Conservation (phyloP, 2,113 vertebrate species). For the Microcebus lehilahytsara region DNA sequence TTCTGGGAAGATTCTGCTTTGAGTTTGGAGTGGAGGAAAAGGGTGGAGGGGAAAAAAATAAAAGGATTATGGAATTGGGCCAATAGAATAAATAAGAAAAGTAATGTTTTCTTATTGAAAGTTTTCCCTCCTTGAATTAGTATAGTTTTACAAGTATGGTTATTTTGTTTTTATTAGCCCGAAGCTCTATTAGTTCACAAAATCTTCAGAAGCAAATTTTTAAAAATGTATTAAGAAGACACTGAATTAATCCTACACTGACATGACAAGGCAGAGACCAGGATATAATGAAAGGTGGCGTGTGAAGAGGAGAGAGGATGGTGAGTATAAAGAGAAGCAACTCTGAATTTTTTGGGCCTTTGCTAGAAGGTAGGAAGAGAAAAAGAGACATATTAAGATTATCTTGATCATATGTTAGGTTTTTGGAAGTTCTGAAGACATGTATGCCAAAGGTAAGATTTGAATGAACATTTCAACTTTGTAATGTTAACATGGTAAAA, state of each 20-base stretch:
- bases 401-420: not conserved
- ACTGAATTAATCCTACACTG: not conserved
- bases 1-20: slow-evolving; percentile 54
- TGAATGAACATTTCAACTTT: not conserved
- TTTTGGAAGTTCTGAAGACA: not conserved
- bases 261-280: not conserved
- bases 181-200: not conserved
- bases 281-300: not conserved
- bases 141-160: not conserved
- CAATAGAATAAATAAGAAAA: not conserved
- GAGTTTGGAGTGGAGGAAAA: not conserved
- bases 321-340: not conserved
- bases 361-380: not conserved
- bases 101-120: not conserved
- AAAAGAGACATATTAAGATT: not conserved
- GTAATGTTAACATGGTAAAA: not conserved
- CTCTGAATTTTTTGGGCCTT: not conserved
- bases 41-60: not conserved
- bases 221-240: not conserved
- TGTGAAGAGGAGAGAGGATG: not conserved
- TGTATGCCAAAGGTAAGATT: not conserved
- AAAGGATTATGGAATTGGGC: not conserved
- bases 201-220: slow-evolving; percentile 26
- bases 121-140: slow-evolving; percentile 1
- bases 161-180: not conserved